phyloP scores from a whole-genome alignment of 53 echinoderm and acorn worm genomes.

The Echinarachnius parma region DNA sequence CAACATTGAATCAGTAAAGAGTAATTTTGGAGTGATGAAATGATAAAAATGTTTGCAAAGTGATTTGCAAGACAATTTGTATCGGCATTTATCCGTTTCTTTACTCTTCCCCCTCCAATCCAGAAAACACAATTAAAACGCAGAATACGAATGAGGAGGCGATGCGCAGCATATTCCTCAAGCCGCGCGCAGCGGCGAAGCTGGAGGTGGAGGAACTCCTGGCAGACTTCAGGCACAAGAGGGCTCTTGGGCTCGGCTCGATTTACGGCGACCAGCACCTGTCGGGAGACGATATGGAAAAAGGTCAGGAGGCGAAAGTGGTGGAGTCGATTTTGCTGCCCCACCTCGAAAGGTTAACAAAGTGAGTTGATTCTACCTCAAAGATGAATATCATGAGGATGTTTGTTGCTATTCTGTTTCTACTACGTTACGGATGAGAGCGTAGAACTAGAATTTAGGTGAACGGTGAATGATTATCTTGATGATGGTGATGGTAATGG shows the following conservation, averaged over 20 bases:
- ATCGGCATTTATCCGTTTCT: not conserved
- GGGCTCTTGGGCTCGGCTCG: slow-evolving; percentile 85
- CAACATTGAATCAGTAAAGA: too few species aligned
- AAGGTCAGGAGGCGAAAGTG: slow-evolving; percentile 63
- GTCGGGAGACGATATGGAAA: slow-evolving; percentile 72
- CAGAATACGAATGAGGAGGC: slow-evolving; percentile 68
- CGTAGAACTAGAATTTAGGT: too few species aligned
- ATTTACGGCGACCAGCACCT: slow-evolving; percentile 88
- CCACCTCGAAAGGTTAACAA: slow-evolving; percentile 76
- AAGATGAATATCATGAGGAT: too few species aligned
- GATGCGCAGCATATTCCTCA: slow-evolving; percentile 71
- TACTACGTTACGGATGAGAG: too few species aligned
- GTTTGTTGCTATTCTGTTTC: too few species aligned
- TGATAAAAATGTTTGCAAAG: too few species aligned
- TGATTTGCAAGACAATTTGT: not conserved
- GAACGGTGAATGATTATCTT: too few species aligned
- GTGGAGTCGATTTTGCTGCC: slow-evolving; percentile 81
- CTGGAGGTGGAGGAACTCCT: slow-evolving; percentile 79
- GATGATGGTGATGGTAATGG: too few species aligned
- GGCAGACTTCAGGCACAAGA: slow-evolving; percentile 79
- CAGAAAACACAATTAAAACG: slow-evolving; percentile 58
- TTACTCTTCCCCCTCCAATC: not conserved
- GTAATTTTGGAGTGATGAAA: too few species aligned
- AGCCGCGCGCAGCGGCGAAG: slow-evolving; percentile 56
- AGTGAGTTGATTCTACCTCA: slow-evolving; percentile 77